phyloP scores from a whole-genome alignment of 2,888 invertebrate species.

The Dysmachus trigonus region DNA sequence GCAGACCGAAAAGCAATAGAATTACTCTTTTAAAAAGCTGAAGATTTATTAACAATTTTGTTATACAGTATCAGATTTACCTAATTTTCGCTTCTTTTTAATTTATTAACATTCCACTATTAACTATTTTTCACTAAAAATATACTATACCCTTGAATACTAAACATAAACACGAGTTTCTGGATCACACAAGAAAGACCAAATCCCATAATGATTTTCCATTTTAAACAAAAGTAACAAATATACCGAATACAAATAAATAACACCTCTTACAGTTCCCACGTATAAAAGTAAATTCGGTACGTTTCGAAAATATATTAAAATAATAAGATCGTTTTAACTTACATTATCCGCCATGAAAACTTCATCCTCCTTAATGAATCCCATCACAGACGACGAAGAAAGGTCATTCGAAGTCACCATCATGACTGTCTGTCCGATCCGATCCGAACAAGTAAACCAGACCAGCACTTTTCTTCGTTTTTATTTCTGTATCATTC shows the following conservation, averaged over 20 bases:
- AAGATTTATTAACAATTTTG: too few relatives aligned
- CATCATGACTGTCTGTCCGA: conserved; percentile 47
- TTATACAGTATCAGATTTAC: too few relatives aligned
- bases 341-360: conserved; percentile 51
- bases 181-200: too few relatives aligned
- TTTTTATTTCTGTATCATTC: neutral
- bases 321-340: neutral
- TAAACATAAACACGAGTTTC: too few relatives aligned
- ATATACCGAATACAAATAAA: too few relatives aligned
- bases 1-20: too few relatives aligned
- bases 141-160: too few relatives aligned
- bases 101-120: too few relatives aligned
- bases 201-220: too few relatives aligned
- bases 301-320: neutral
- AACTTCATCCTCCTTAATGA: conserved; percentile 53
- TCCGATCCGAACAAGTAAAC: neutral
- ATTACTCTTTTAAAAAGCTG: too few relatives aligned
- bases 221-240: neutral
- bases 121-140: too few relatives aligned
- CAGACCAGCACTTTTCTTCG: neutral
- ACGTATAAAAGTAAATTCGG: neutral
- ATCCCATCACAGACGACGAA: conserved; percentile 52
- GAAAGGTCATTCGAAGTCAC: conserved; percentile 51
- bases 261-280: neutral
- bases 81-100: too few relatives aligned